Base-by-base conservation (phyloP, 2,888 invertebrate genomes). In the Gryllus longicercus region DNA sequence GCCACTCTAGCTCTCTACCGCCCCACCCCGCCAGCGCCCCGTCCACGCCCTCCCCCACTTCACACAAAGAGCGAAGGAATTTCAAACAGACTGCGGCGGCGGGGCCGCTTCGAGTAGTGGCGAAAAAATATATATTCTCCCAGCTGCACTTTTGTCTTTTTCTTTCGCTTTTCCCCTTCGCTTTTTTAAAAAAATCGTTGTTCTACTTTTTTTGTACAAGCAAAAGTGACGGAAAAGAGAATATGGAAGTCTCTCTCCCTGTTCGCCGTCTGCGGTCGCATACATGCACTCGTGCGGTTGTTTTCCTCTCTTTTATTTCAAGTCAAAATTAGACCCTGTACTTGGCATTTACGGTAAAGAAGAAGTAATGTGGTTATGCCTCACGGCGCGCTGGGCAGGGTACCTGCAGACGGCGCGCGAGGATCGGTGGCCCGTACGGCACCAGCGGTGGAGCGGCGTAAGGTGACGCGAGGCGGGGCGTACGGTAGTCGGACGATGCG, bases 61-160 rank as follows among this genome's bases (percentile, higher is more conserved):
- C 63, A n/a, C 63, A 63, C 63, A 63, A 63, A 63, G 63, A 63
- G 63, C 63, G 63, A 63, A 63, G 63, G 63, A 63, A 63, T 63
- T 63, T 63, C 63, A 63, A 63, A 63, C 63, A 63, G 63, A 63
- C 63, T 63, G 63, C n/a, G 63, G 63, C 63, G 63, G 63, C 63
- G 8, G 63, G 3, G 10, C 8, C n/a, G 63, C n/a, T 63, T 63
- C 63, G n/a, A 63, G 63, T 63, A 63, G 63, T 63, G 63, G 63
- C n/a, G 38, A 38, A 63, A 63, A 63, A 63, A 63, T 63, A 63
- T 63, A 63, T 63, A 11, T 63, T 63, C 63, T 63, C 63, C n/a
- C 16, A 63, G 14, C 63, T 63, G 16, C 63, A 63, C 63, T 63
- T 63, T 63, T 63, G 63, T 63, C 63, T 63, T 63, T 63, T 63